Base-by-base conservation (phyloP, 2,888 invertebrate species). In the Mongoloraphidia duomilia region DNA sequence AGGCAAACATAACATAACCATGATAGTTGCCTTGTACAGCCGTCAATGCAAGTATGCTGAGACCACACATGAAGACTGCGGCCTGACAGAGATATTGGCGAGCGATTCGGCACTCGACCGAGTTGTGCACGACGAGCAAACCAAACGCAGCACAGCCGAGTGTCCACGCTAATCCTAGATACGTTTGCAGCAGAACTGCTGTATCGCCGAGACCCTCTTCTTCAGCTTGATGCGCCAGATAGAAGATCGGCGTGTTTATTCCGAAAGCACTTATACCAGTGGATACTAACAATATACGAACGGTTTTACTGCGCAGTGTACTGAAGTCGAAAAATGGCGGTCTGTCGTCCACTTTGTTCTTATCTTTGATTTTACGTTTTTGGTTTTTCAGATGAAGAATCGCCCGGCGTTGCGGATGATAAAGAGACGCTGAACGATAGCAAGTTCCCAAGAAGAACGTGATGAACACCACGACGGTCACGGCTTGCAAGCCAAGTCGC, bases 311-410 rank as follows among this genome's bases (percentile, higher is more conserved):
- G 61, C 80, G 80, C 52, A 92, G 71, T 8, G 89, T 88, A 50
- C 83, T 83, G 62, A 88, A 85, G 65, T 92, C 91, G 62, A 90
- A 84, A 69, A 90, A 90, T 0, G 89, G 85, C 39, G 84, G 84
- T 53, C 82, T 77, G 58, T 88, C 88, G 57, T 87, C 85, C 38
- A 71, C 63, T 58, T 82, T 82, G 61, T 79, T 84, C 61, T 82
- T 82, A 62, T 85, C 84, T 65, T 86, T 84, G 72, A 85, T 81
- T 67, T 85, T 86, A 54, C 84, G 73, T 63, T 88, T 87, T 65
- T 90, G 89, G 67, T 87, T 89, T 68, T 90, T 91, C 60, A 91
- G 77, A 65, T 91, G 90, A 40, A 91, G 73, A 58, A 91, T 90
- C 51, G 89, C 90, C 52, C 89, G 74, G 50, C 90, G 68, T 63